Conservation (phyloP, 2,113 vertebrate species). For the Bubo blakistoni region DNA sequence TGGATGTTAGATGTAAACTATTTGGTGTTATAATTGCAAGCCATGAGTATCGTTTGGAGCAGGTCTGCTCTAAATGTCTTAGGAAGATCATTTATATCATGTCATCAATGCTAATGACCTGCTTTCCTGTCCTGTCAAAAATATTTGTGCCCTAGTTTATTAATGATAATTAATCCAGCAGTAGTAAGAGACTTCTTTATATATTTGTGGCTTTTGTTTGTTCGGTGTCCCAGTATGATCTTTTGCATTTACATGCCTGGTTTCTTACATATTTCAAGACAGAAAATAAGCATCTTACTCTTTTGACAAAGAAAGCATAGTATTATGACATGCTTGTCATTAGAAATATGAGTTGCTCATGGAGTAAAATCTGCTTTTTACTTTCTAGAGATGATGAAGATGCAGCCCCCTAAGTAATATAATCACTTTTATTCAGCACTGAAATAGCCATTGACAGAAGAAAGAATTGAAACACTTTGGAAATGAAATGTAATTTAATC, state of each 20-base stretch:
- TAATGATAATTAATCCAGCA: slow-evolving; percentile 62
- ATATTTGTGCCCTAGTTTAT: slow-evolving; percentile 41
- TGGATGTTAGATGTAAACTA: neutral
- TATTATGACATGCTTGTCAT: neutral
- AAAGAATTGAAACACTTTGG: slow-evolving; percentile 43
- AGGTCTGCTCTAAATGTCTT: neutral
- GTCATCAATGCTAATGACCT: slow-evolving; percentile 22
- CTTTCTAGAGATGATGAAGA: neutral
- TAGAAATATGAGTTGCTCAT: neutral
- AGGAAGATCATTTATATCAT: slow-evolving; percentile 25
- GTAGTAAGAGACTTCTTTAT: slow-evolving; percentile 34
- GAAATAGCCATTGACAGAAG: slow-evolving; percentile 33
- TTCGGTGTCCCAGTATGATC: neutral
- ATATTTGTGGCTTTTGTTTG: slow-evolving; percentile 34
- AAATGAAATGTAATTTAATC: slow-evolving; percentile 39
- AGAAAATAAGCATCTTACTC: neutral
- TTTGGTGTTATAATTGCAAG: slow-evolving; percentile 39
- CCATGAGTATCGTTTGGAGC: neutral
- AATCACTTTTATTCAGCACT: slow-evolving; percentile 19
- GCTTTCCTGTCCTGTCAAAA: slow-evolving; percentile 39
- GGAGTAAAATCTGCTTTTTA: slow-evolving; percentile 12
- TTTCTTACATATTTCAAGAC: neutral
- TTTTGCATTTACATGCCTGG: neutral
- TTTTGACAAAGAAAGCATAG: neutral
- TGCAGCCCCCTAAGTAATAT: neutral